Evolutionary conservation across 2,113 vertebrate species (phyloP).

Genomic region (Urocolius indicus): DNA sequence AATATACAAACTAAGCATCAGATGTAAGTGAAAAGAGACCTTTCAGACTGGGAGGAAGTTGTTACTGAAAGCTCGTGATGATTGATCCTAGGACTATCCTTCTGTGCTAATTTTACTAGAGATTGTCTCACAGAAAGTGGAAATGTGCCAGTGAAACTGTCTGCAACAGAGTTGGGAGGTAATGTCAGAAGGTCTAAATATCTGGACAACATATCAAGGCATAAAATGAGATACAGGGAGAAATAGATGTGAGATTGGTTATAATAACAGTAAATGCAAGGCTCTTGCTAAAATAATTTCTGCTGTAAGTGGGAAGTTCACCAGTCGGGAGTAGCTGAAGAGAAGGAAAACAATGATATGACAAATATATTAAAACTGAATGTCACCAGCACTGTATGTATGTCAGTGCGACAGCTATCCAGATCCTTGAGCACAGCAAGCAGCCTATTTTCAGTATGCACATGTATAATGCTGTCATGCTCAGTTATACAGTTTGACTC

Average conservation of each 20-base stretch:
- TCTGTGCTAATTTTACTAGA: neutral
- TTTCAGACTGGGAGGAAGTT: neutral
- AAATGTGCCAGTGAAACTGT: neutral
- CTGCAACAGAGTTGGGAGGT: neutral
- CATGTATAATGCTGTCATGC: neutral
- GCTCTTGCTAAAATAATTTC: neutral
- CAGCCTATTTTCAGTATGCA: neutral
- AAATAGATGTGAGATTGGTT: neutral
- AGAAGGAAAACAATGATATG: neutral
- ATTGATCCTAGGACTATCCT: neutral
- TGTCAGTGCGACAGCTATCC: neutral
- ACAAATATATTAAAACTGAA: neutral
- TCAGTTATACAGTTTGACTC: neutral
- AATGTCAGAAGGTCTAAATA: neutral
- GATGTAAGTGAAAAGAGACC: neutral
- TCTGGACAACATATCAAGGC: neutral
- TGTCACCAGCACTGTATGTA: too few relatives aligned
- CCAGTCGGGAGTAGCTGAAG: neutral
- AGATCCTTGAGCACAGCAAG: neutral
- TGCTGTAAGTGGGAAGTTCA: neutral
- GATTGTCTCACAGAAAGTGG: neutral
- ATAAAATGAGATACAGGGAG: neutral
- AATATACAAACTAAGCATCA: neutral
- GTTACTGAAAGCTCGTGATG: neutral
- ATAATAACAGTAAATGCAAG: neutral